Evolutionary conservation across 2,797 vertebrate genomes (phyloP).

Genomic region (Chaetophractus vellerosus): DNA sequence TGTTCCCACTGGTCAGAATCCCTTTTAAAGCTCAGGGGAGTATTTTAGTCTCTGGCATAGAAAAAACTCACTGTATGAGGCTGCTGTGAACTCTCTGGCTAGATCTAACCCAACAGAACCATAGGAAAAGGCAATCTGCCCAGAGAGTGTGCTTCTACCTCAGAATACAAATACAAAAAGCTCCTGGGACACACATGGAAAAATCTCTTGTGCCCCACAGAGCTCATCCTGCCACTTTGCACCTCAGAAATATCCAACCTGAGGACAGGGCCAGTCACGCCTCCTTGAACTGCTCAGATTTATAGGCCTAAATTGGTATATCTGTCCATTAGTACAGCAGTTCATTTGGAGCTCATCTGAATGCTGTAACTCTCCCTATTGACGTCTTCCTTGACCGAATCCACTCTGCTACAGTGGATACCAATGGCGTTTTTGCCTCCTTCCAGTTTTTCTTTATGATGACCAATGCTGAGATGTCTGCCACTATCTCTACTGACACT

Average conservation of each 20-base stretch:
- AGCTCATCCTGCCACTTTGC: not conserved
- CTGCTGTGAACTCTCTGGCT: not conserved
- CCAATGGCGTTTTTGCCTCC: not conserved
- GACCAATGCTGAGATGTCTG: not conserved
- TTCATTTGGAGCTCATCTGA: not conserved
- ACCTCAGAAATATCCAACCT: not conserved
- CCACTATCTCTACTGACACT: not conserved
- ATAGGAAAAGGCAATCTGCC: not conserved
- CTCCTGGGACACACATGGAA: not conserved
- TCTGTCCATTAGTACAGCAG: not conserved
- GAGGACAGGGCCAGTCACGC: not conserved
- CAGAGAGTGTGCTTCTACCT: not conserved
- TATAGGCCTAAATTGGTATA: not conserved
- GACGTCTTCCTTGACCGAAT: not conserved
- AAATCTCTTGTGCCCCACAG: not conserved
- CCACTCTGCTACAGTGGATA: not conserved
- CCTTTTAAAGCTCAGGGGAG: not conserved
- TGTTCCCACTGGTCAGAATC: not conserved
- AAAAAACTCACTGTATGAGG: not conserved
- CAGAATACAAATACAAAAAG: not conserved
- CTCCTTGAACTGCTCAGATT: not conserved
- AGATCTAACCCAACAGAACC: not conserved
- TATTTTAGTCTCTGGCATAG: not conserved
- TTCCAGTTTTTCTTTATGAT: not conserved
- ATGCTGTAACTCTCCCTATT: not conserved